Evolutionary conservation across 2,113 vertebrate genomes (phyloP), one percentile per base, ranked within the genome.

Genomic region (Microcebus griseorufus): DNA sequence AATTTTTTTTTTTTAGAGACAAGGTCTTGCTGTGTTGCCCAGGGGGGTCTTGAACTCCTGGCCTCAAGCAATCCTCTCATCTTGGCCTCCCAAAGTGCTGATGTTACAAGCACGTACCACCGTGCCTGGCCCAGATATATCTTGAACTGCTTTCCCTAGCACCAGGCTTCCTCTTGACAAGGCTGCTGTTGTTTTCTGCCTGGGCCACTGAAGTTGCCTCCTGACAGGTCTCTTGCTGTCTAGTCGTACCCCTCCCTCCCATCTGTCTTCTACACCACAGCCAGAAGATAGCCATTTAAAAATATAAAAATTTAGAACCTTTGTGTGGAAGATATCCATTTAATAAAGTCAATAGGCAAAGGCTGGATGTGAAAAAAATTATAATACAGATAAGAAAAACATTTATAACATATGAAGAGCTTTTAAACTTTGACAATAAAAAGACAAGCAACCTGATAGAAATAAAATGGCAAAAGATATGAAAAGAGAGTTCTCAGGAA

Each of bases 401-500:
- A 32, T 27, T 2, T 76, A 12, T 79, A 79, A 48, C 6, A 9
- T 70, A 29, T 22, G 53, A 51, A 67, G 60, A 86, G 37, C 42
- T 58, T 60, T 76, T 81, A 51, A 70, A 85, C n/a, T 90, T 86
- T 81, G 45, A 65, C 20, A 53, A 87, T 34, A 86, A 86, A 88
- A 82, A 90, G 42, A 81, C 17, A 81, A 76, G 42, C 51, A 60
- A 37, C 58, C 60, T 85, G 32, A 58, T 39, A 64, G 51, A 37
- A 67, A 69, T 60, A 58, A 58, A 87, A 67, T 16, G 53, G 45
- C 11, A 76, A 65, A 94, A 27, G 10, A 64, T 89, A 70, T 65
- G 34, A 95, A 78, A 95, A 92, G 79, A 60, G 37, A 37, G 1
- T 76, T 87, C 25, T 92, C 79, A 48, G 64, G 48, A 93, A 85